phyloP scores from a whole-genome alignment of 2,888 invertebrate species.

The Xiphydria camelus region DNA sequence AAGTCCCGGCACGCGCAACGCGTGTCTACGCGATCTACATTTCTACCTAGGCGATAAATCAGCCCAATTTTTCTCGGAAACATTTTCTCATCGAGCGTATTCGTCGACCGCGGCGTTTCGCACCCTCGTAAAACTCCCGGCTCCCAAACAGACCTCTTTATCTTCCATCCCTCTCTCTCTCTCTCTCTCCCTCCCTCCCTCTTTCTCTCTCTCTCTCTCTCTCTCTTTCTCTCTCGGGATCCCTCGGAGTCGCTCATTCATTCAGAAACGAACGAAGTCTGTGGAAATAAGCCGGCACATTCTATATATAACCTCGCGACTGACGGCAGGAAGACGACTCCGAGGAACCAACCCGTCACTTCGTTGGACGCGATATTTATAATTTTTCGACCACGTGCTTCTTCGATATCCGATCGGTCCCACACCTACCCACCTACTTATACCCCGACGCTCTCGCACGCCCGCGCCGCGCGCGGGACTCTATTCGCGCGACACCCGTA shows the following conservation, averaged over 20 bases:
- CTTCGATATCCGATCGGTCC: slow-evolving; percentile 1
- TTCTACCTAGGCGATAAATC: too few relatives aligned
- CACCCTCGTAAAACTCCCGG: too few relatives aligned
- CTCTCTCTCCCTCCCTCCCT: slow-evolving; percentile 1
- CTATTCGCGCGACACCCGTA: too few relatives aligned
- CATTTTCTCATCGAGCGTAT: too few relatives aligned
- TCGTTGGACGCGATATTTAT: slow-evolving; percentile 2
- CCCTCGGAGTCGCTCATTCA: slow-evolving; percentile 39
- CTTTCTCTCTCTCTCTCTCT: neutral
- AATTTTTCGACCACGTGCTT: slow-evolving; percentile 1
- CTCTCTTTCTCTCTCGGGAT: neutral
- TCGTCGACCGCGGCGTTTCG: too few relatives aligned
- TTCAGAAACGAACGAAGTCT: slow-evolving; percentile 52
- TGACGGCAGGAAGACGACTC: slow-evolving; percentile 51
- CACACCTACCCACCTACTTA: slow-evolving; percentile 1
- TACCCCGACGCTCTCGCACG: slow-evolving; percentile 20
- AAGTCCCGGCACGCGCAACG: too few relatives aligned
- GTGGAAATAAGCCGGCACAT: slow-evolving; percentile 46
- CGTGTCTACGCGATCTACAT: too few relatives aligned
- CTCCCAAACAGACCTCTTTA: too few relatives aligned
- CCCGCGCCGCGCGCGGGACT: slow-evolving; percentile 22
- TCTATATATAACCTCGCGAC: slow-evolving; percentile 51
- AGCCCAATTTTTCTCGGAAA: too few relatives aligned
- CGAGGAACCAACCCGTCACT: slow-evolving; percentile 46
- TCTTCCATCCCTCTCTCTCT: too few relatives aligned